These are phyloP conservation scores for Trypoxylon attenuatum DNA, from an alignment of 2,888 invertebrate species.

Conservation along the genomic window DNA sequence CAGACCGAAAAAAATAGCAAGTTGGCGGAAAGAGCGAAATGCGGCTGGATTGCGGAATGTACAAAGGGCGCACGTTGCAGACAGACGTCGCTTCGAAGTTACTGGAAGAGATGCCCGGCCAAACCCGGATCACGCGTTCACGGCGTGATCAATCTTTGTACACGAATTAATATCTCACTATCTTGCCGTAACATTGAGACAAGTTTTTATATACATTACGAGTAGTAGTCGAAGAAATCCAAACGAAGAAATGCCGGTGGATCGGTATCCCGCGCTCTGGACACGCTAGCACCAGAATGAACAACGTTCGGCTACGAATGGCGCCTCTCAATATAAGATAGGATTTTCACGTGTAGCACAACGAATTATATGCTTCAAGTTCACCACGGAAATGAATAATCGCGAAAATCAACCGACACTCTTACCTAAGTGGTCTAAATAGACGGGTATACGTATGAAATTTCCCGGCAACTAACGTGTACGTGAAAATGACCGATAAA, in stretches of 20 bases:
- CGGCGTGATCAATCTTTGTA: constrained; percentile 36
- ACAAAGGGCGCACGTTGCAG: not conserved
- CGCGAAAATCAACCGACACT: not conserved
- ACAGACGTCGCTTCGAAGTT: not conserved
- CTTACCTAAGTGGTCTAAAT: constrained; percentile 11
- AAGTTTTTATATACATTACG: not conserved
- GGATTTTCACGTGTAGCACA: constrained; percentile 14
- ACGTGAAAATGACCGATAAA: constrained; percentile 82
- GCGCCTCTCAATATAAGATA: constrained; percentile 42
- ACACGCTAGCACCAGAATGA: constrained; percentile 17
- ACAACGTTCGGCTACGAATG: constrained; percentile 45
- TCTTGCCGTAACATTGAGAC: too few species aligned
- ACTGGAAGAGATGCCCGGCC: constrained; percentile 20
- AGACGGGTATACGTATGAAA: constrained; percentile 70
- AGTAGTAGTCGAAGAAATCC: not conserved
- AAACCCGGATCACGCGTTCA: constrained; percentile 29
- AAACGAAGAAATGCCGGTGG: constrained; percentile 23
- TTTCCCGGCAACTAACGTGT: constrained; percentile 78
- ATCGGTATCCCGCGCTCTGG: constrained; percentile 30
- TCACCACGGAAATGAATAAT: not conserved
- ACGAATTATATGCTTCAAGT: not conserved
- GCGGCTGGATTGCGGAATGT: not conserved
- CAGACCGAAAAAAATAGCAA: not conserved
- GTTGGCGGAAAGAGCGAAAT: not conserved
- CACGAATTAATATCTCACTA: not conserved